Evolutionary conservation across 1,140 invertebrate genomes (phyloP), one percentile per base, ranked within the genome.

Genomic region (Drosophila sproati): DNA sequence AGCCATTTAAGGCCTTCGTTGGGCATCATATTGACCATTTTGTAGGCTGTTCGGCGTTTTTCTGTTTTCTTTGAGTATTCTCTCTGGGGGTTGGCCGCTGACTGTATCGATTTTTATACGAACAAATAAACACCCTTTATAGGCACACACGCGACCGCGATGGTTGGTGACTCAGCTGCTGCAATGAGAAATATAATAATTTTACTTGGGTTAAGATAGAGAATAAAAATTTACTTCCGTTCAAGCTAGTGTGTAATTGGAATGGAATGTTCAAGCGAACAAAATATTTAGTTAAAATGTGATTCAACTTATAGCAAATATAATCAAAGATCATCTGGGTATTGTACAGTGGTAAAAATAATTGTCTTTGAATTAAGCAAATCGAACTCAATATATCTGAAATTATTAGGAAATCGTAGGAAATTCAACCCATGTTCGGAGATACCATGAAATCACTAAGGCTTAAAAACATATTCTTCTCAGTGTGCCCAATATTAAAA

Each of bases 1-100:
- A 88, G 82, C 82, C 83, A 82, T 72, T 87, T 80, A 50, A 62
- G 77, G 77, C 80, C 77, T 80, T 77, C 83, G 72, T 71, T 80
- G 48, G 79, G 41, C 80, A 80, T 77, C 71, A 72, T 70, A 51
- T 80, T 43, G 70, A 83, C 80, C 82, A 70, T 76, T 59, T 66
- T 86, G 74, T 76, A 4, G 48, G n/a, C 8, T 20, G 6, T 4
- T 34, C 34, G n/a, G 54, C 47, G 6, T 47, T 43, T 45, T 41
- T 20, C 20, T 20, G 20, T 20, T 43, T 43, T 43, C 4, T 3
- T 43, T 43, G 35, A 43, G 35, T 59, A 63, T 57, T 67, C 69
- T n/a, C 59, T 55, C 56, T 48, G 45, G 73, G 64, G 77, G 69
- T 73, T 64, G 66, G 45, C 28, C 51, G 61, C 37, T 71, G 55